These are phyloP conservation scores for Drosophila cracens DNA, from an alignment of 2,888 invertebrate species.

Conservation along the genomic window DNA sequence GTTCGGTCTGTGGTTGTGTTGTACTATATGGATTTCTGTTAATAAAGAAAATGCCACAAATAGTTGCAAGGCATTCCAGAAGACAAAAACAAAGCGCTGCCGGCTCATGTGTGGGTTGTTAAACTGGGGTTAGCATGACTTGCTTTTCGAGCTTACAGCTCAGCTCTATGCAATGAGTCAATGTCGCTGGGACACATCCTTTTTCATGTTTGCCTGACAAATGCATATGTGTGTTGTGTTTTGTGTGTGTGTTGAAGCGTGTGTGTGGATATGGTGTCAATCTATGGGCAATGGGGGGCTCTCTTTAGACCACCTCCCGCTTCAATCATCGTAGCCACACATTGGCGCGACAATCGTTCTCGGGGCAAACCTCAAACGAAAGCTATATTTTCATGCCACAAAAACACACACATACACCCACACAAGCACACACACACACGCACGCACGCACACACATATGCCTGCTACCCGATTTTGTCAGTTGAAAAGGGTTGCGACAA, in stretches of 20 bases:
- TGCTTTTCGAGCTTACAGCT: not conserved
- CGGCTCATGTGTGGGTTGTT: not conserved
- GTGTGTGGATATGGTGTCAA: conserved; percentile 1
- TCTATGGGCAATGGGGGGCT: conserved; percentile 13
- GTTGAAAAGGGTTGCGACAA: conserved; percentile 75
- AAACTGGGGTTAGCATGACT: not conserved
- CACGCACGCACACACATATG: not conserved
- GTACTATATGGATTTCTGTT: conserved; percentile 41
- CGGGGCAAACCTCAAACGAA: conserved; percentile 47
- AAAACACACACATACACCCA: not conserved
- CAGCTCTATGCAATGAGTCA: conserved; percentile 64
- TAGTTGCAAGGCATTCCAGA: conserved; percentile 57
- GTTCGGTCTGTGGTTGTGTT: conserved; percentile 4
- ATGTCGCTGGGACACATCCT: conserved; percentile 69
- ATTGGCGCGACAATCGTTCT: conserved; percentile 20
- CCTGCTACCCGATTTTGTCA: conserved; percentile 60
- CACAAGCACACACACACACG: not conserved
- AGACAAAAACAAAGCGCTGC: conserved; percentile 27
- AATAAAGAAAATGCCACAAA: conserved; percentile 66
- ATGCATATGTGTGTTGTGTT: conserved; percentile 15
- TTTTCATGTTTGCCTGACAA: conserved; percentile 65
- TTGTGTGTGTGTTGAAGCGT: not conserved
- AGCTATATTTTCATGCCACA: conserved; percentile 37
- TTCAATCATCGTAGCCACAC: conserved; percentile 39
- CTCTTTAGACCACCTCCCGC: not conserved